Evolutionary conservation across 2,797 vertebrate species (phyloP).

Genomic region (Enteromius viviparus): DNA sequence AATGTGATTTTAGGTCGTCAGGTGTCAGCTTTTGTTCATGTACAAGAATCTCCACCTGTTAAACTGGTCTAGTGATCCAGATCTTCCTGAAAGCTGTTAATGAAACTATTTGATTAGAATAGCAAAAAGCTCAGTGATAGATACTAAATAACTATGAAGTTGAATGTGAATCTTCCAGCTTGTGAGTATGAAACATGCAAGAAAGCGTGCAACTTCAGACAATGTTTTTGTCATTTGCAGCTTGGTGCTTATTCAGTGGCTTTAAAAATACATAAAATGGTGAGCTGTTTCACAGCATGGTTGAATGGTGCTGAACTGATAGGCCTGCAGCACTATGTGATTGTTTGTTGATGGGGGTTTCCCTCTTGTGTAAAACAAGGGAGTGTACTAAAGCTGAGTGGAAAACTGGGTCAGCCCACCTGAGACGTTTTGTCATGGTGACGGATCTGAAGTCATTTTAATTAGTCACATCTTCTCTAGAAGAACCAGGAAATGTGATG

Average conservation of each 20-base stretch:
- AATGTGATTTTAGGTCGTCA: background rate
- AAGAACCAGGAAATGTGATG: conserved; percentile 53
- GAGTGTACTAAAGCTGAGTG: conserved; percentile 22
- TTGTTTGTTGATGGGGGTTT: conserved; percentile 32
- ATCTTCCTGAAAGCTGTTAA: background rate
- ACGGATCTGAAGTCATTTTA: conserved; percentile 62
- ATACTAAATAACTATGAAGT: background rate
- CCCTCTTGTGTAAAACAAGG: conserved; percentile 15
- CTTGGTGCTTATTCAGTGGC: background rate
- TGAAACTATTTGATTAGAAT: background rate
- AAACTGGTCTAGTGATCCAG: background rate
- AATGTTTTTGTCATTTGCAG: background rate
- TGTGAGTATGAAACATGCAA: background rate
- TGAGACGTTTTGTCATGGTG: conserved; percentile 56
- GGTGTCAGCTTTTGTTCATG: background rate
- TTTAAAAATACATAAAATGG: background rate
- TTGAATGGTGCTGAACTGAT: background rate
- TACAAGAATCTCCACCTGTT: background rate
- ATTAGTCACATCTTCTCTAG: conserved; percentile 54
- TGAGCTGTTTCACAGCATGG: background rate
- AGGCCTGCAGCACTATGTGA: background rate
- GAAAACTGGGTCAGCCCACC: conserved; percentile 58
- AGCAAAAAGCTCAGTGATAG: background rate
- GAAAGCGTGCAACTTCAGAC: background rate
- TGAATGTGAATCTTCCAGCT: background rate